Evolutionary conservation across 2,797 vertebrate genomes (phyloP), one percentile per base, ranked within the genome.

Genomic region (Sebastes alutus): DNA sequence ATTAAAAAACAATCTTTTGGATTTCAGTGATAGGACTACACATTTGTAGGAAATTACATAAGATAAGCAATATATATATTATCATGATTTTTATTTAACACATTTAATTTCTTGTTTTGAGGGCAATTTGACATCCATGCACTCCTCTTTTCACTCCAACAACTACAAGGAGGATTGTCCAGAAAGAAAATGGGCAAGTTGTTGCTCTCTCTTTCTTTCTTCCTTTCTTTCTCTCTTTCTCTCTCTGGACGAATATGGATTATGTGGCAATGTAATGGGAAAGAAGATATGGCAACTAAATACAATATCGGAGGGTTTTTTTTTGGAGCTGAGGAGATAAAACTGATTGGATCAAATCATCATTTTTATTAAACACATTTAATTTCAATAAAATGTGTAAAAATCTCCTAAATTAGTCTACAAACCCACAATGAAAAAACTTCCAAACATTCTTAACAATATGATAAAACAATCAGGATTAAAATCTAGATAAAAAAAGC

Each of bases 201-300:
- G 38, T 42, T 38, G 35, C 35, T 38, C 13, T 38, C 35, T 38
- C 35, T 38, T 14, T 38, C 35, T 38, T 38, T 35, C 33, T 35
- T 35, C 3, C 30, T 81, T 4, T 83, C 70, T 78, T 14, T 70
- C 38, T 68, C 5, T 58, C 58, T 68, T 30, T 72, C 58, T 33
- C 49, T 75, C 30, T 77, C 77, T 75, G 86, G 78, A 85, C 75
- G 79, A 90, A 90, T 91, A 94, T 95, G 94, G 92, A 94, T 95
- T 91, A 84, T 88, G 94, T 42, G 38, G 94, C 82, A 91, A 89
- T 92, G 91, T 92, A 89, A 89, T 90, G 94, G 83, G 89, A 89
- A 88, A 94, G 94, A 93, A 95, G 93, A 94, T 88, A 92, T 88
- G 94, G 93, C 92, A 93, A 92, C 89, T 91, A 90, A 92, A 93